A percentile compares a stretch with the other conserved stretches of the same genome.
These are phyloP conservation scores for Kradibia gibbosae DNA, from an alignment of 1,140 invertebrate genomes.

Conservation along the genomic window DNA sequence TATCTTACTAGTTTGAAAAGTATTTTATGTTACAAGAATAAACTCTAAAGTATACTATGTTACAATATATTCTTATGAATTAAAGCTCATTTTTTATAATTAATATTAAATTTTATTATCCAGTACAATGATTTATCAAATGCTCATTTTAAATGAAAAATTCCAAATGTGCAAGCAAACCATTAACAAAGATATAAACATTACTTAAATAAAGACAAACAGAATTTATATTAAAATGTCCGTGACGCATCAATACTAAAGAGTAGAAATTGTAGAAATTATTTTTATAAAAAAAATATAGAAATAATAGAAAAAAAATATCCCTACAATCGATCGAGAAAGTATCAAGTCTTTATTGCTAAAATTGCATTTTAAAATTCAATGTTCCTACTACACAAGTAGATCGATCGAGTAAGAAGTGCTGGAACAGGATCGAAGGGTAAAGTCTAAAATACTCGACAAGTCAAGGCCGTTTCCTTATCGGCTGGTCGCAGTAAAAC, in stretches of 20 bases:
- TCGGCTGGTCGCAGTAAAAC: not conserved
- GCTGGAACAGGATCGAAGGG: not conserved
- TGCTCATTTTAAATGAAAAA: no score
- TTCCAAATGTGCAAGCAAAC: no score
- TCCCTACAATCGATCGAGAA: not conserved
- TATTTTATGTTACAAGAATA: not conserved
- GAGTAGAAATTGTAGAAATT: not conserved
- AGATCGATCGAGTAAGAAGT: slow-evolving; percentile 1
- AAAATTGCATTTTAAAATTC: not conserved
- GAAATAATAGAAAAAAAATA: not conserved
- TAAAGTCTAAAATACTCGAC: not conserved
- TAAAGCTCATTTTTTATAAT: no score
- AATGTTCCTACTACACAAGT: not conserved
- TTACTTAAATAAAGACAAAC: not conserved
- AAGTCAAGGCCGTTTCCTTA: slow-evolving; percentile 45
- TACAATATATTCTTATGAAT: no score
- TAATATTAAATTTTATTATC: no score
- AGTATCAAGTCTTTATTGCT: not conserved
- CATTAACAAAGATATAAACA: not conserved
- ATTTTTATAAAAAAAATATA: not conserved
- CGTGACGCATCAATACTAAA: not conserved
- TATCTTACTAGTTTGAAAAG: not conserved
- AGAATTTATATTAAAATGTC: not conserved
- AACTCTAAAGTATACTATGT: no score
- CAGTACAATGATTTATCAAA: no score